Conservation (phyloP, 2,113 vertebrate genomes). For the Phasianus colchicus region DNA sequence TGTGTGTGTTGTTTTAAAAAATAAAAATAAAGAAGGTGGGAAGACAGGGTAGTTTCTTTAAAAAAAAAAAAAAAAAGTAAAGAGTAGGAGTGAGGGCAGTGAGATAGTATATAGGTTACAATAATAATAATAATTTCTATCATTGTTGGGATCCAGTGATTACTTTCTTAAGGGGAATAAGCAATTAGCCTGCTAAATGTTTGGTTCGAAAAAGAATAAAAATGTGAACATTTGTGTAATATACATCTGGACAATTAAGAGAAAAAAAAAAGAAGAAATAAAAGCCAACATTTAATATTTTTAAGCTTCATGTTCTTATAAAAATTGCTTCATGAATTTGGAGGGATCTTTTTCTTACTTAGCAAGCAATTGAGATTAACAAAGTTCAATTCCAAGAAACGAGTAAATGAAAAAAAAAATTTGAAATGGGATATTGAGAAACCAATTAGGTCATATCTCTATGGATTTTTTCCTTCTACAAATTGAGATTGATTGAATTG, state of each 20-base stretch:
- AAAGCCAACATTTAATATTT: background rate
- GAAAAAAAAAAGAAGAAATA: background rate
- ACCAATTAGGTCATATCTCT: slow-evolving; percentile 31
- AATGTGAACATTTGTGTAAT: background rate
- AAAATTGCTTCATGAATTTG: background rate
- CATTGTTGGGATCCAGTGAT: background rate
- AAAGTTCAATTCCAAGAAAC: slow-evolving; percentile 11
- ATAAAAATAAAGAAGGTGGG: background rate
- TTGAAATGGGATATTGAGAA: slow-evolving; percentile 28
- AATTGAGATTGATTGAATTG: slow-evolving; percentile 35
- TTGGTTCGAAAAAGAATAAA: background rate
- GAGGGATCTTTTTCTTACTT: background rate
- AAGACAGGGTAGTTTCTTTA: background rate
- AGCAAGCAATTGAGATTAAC: background rate
- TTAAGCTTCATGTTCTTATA: background rate
- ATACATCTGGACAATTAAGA: background rate
- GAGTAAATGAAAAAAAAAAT: background rate
- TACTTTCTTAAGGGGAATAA: background rate
- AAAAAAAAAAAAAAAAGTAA: background rate
- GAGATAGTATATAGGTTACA: background rate
- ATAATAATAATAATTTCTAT: background rate
- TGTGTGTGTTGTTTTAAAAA: background rate
- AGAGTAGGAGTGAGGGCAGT: background rate
- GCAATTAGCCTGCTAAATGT: background rate
- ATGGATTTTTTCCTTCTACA: slow-evolving; percentile 31